Percentiles rank a stretch among this genome's conserved stretches.
These are phyloP conservation scores for Colossoma macropomum DNA, from an alignment of 2,113 vertebrate species.

Conservation along the genomic window DNA sequence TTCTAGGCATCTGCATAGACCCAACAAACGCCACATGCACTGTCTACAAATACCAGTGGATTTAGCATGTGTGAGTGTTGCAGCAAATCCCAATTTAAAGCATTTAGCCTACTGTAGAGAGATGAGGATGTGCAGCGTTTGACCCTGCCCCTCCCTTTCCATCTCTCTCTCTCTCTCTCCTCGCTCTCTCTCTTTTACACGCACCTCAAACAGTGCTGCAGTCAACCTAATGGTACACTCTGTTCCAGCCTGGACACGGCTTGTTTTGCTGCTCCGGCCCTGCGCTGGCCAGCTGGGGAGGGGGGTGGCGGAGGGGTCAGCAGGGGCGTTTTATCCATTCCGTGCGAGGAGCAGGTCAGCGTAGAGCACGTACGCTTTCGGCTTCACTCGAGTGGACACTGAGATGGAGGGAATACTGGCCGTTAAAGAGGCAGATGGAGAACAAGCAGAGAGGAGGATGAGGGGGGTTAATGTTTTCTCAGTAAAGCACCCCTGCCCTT, in stretches of 20 bases:
- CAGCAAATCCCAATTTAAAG: conserved; percentile 12
- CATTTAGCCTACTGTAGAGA: conserved; percentile 2
- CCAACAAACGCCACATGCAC: background rate
- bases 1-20: background rate
- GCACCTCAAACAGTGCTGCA: conserved; percentile 15
- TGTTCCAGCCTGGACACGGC: background rate
- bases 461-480: conserved; percentile 45
- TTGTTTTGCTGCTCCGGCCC: conserved; percentile 8
- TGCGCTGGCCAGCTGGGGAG: conserved; percentile 10
- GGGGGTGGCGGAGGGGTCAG: background rate
- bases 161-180: background rate
- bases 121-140: background rate
- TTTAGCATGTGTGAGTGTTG: background rate
- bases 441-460: conserved; percentile 42
- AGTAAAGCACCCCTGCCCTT: background rate
- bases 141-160: background rate
- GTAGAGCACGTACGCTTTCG: conserved; percentile 18
- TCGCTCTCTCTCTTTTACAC: background rate
- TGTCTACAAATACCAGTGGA: background rate
- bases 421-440: conserved; percentile 68
- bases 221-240: conserved; percentile 10
- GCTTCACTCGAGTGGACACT: conserved; percentile 61
- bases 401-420: conserved; percentile 58
- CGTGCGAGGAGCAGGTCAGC: conserved; percentile 47
- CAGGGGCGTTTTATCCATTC: conserved; percentile 2